Evolutionary conservation across 2,113 vertebrate genomes (phyloP).

Genomic region (Hippocampus barbouri): DNA sequence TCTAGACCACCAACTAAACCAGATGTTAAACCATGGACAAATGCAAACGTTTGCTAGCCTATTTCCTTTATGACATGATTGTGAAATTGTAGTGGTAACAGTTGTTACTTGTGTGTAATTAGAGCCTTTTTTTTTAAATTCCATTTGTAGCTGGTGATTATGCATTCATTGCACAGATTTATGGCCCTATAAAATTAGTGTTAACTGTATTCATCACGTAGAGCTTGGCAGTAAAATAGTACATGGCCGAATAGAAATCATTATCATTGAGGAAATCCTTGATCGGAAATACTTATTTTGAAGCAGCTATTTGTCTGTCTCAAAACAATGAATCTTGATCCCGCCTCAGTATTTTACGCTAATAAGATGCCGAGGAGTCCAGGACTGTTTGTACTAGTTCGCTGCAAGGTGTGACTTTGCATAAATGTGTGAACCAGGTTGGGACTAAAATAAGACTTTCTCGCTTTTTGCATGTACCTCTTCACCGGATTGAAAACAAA

Average conservation of each 20-base stretch:
- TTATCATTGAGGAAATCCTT: background rate
- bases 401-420: conserved; percentile 39
- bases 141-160: background rate
- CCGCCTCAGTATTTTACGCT: background rate
- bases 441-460: conserved; percentile 22
- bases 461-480: conserved; percentile 1
- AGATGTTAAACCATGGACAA: background rate
- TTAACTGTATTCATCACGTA: background rate
- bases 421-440: conserved; percentile 44
- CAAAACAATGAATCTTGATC: background rate
- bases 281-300: background rate
- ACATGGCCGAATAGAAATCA: background rate
- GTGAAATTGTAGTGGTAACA: background rate
- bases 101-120: background rate
- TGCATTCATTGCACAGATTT: background rate
- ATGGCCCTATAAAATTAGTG: too few relatives aligned
- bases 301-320: conserved; percentile 3
- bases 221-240: background rate
- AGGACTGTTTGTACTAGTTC: conserved; percentile 45
- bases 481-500: conserved; percentile 4
- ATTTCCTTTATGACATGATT: background rate
- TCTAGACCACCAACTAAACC: background rate
- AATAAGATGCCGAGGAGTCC: background rate
- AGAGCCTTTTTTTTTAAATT: too few relatives aligned
- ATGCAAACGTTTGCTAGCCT: background rate